These are phyloP conservation scores for Eidolon helvum DNA, from an alignment of 2,113 vertebrate species.

Conservation along the genomic window DNA sequence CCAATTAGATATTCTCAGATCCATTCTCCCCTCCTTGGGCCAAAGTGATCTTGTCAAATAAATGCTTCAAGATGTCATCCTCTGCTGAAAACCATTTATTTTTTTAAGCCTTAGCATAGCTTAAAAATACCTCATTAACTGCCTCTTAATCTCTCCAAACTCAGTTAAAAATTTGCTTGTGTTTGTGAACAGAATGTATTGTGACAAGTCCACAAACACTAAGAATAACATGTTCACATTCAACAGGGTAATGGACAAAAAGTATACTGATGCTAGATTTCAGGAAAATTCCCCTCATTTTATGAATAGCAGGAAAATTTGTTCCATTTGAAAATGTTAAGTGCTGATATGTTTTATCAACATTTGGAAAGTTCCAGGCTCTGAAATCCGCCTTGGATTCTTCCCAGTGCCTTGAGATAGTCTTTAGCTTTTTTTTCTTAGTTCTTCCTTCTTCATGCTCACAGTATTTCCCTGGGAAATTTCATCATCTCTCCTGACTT, in stretches of 20 bases:
- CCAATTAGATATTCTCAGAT: background rate
- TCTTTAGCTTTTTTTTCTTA: background rate
- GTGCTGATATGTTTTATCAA: background rate
- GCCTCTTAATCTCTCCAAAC: background rate
- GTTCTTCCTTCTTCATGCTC: background rate
- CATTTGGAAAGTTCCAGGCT: background rate
- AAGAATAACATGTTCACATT: background rate
- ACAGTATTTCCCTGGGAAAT: background rate
- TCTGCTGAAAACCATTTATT: background rate
- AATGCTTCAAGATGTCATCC: background rate
- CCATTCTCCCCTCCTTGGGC: background rate
- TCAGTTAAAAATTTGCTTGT: background rate
- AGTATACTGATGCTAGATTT: background rate
- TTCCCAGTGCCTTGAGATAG: background rate
- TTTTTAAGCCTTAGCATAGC: background rate
- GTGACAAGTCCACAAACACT: background rate
- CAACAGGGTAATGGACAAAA: background rate
- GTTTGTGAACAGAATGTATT: background rate
- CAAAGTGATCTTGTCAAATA: background rate
- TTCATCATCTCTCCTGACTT: background rate
- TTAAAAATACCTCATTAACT: background rate
- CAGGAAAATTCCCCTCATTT: background rate
- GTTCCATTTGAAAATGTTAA: background rate
- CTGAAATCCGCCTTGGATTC: background rate
- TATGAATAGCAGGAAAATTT: background rate